These are phyloP conservation scores for Schrankia costaestrigalis DNA, from an alignment of 2,888 invertebrate genomes.

Conservation along the genomic window DNA sequence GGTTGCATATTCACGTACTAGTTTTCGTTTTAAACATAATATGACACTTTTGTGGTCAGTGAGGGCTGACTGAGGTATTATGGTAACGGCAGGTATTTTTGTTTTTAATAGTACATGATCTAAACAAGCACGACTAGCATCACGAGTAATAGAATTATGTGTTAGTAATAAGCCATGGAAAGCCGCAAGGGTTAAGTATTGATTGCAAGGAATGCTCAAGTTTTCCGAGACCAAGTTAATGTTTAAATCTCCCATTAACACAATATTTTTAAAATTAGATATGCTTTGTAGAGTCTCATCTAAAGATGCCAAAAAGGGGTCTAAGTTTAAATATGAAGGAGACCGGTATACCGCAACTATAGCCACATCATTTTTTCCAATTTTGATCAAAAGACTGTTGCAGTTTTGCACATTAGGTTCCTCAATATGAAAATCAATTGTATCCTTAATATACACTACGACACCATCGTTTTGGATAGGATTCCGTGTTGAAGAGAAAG, in stretches of 20 bases:
- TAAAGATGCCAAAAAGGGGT: background rate
- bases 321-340: background rate
- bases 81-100: background rate
- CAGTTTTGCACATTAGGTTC: background rate
- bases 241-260: conserved; percentile 3
- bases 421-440: background rate
- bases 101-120: conserved; percentile 4
- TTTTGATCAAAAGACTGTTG: background rate
- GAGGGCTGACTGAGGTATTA: background rate
- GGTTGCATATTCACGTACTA: background rate
- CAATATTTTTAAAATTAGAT: conserved; percentile 3
- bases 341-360: background rate
- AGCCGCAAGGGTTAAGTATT: background rate
- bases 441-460: background rate
- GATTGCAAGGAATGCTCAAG: background rate
- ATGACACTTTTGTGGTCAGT: conserved; percentile 1
- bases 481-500: background rate
- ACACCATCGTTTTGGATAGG: background rate
- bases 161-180: conserved; percentile 3
- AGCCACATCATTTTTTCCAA: background rate
- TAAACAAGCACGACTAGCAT: conserved; percentile 1
- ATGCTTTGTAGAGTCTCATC: background rate
- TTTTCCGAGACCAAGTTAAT: background rate
- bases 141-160: conserved; percentile 3
- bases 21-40: background rate